Conservation (phyloP, 2,797 vertebrate species). For the Eupleurogrammus muticus region DNA sequence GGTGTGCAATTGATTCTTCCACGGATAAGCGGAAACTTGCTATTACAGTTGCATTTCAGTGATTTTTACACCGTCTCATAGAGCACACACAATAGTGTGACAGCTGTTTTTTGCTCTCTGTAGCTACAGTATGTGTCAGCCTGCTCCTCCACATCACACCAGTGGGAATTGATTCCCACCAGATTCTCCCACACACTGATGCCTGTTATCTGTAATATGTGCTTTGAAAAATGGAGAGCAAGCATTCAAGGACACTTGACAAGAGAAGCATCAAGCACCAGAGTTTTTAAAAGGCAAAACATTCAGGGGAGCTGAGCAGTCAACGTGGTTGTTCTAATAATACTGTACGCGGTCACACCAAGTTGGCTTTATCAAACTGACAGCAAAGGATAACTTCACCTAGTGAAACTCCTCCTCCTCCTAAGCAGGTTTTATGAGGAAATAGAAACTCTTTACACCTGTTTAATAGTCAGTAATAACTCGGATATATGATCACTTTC, state of each 20-base stretch:
- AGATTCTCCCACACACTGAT: constrained; percentile 57
- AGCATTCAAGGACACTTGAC: constrained; percentile 58
- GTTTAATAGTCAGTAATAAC: not conserved
- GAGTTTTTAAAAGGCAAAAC: constrained; percentile 29
- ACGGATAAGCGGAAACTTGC: too few relatives aligned
- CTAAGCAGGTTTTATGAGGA: not conserved
- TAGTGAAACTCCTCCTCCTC: constrained; percentile 21
- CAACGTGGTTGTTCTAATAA: constrained; percentile 36
- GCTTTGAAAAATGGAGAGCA: constrained; percentile 49
- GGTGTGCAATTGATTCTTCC: too few relatives aligned
- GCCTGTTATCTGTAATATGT: constrained; percentile 51
- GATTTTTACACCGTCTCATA: too few relatives aligned
- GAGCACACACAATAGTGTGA: not conserved
- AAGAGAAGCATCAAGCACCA: constrained; percentile 27
- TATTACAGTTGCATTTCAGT: too few relatives aligned
- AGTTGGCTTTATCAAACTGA: constrained; percentile 37
- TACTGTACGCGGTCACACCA: constrained; percentile 22
- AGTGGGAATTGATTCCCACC: constrained; percentile 48
- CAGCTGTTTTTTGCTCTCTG: constrained; percentile 26
- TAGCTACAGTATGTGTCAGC: constrained; percentile 38
- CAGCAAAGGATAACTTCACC: constrained; percentile 40
- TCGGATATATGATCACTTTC: not conserved
- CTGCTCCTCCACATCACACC: constrained; percentile 41
- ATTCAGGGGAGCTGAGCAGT: constrained; percentile 24
- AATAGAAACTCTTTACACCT: not conserved